phyloP scores from a whole-genome alignment of 23 tunicate species.

The Styela plicata region DNA sequence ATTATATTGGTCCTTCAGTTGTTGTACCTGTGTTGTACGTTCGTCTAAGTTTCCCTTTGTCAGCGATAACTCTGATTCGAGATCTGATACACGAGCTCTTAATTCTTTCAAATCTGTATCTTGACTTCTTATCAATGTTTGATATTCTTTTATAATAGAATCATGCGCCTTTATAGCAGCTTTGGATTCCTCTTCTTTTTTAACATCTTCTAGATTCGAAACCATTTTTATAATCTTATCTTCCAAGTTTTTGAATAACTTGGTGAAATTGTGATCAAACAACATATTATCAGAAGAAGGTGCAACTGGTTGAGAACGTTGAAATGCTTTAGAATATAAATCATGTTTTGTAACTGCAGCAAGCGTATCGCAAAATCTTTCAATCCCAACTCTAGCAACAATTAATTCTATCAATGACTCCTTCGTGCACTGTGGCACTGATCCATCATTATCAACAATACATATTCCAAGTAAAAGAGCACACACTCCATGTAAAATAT shows the following conservation, averaged over 20 bases:
- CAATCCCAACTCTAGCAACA: constrained; percentile 72
- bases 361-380: constrained; percentile 65
- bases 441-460: constrained; percentile 78
- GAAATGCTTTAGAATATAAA: constrained; percentile 76
- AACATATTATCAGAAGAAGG: constrained; percentile 45
- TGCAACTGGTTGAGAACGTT: constrained; percentile 66
- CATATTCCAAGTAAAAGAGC: constrained; percentile 89
- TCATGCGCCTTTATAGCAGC: constrained; percentile 94
- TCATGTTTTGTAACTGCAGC: constrained; percentile 68
- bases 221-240: constrained; percentile 73
- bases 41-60: constrained; percentile 18
- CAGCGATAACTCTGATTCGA: constrained; percentile 33
- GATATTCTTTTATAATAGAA: constrained; percentile 75
- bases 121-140: constrained; percentile 72
- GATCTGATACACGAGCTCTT: constrained; percentile 18
- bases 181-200: constrained; percentile 86
- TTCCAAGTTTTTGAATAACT: constrained; percentile 71
- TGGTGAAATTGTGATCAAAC: constrained; percentile 72
- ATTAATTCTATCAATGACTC: constrained; percentile 77
- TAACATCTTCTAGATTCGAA: constrained; percentile 85
- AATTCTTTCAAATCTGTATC: constrained; percentile 49
- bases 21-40: constrained; percentile 61
- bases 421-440: constrained; percentile 73
- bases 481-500: constrained; percentile 71
- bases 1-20: constrained; percentile 90